Evolutionary conservation across 2,888 invertebrate species (phyloP).

Genomic region (Drosophila histrio): DNA sequence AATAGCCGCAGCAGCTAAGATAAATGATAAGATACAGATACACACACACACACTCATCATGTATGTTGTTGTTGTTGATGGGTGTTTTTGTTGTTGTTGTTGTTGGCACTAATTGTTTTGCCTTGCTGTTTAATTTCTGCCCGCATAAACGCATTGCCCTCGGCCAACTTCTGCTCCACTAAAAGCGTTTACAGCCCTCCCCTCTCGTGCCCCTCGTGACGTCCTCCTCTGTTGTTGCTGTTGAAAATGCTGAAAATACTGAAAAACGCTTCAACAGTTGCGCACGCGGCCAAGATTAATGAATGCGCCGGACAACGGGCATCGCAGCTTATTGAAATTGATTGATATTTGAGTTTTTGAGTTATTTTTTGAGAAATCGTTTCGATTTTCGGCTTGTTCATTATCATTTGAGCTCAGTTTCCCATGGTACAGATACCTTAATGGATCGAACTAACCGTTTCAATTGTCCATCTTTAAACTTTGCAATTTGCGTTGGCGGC

Average conservation of each 20-base stretch:
- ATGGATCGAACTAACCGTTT: slow-evolving; percentile 48
- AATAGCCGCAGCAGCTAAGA: slow-evolving; percentile 63
- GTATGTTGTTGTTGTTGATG: neutral
- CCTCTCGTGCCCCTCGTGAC: neutral
- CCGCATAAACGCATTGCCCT: slow-evolving; percentile 75
- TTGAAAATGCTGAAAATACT: slow-evolving; percentile 20
- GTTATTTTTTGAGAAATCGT: slow-evolving; percentile 31
- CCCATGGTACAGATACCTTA: slow-evolving; percentile 66
- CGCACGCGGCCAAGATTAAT: slow-evolving; percentile 78
- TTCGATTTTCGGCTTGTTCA: slow-evolving; percentile 33
- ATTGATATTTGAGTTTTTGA: slow-evolving; percentile 66
- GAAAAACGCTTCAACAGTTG: slow-evolving; percentile 72
- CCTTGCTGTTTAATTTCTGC: slow-evolving; percentile 75
- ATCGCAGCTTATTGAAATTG: slow-evolving; percentile 65
- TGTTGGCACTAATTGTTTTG: slow-evolving; percentile 71
- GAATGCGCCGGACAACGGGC: slow-evolving; percentile 24
- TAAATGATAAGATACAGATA: slow-evolving; percentile 66
- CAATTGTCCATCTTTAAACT: slow-evolving; percentile 30
- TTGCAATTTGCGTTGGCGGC: slow-evolving; percentile 76
- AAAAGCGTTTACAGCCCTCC: slow-evolving; percentile 26
- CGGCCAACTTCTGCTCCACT: slow-evolving; percentile 72
- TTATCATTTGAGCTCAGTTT: slow-evolving; percentile 55
- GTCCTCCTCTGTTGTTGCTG: neutral
- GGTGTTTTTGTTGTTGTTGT: slow-evolving; percentile 24
- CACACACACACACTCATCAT: neutral